Evolutionary conservation across 2,888 invertebrate genomes (phyloP), one percentile per base, ranked within the genome.

Genomic region (Sphaerophoria rueppellii): DNA sequence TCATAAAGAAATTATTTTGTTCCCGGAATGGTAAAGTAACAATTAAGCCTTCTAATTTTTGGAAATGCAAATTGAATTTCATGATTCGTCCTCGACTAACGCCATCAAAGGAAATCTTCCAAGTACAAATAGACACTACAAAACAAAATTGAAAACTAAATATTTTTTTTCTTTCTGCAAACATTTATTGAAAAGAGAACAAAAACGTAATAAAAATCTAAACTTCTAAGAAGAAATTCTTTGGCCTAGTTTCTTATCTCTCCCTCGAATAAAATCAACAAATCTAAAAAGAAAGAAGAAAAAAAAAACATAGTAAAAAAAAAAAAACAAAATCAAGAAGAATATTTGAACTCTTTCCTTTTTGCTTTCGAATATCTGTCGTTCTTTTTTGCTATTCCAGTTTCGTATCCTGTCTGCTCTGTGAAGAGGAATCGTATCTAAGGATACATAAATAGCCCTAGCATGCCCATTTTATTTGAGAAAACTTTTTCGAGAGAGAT

Each of bases 401-500:
- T 60, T 60, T 16, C 16, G 11, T 1, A 24, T 12, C 40, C 40
- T 40, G 1, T 43, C 43, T 43, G 16, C 50, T 9, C 7, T 1
- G 6, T 6, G 16, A 11, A 11, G 14, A 12, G 14, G 2, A 52
- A 16, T 1, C n/a, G 4, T 60, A 46, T 60, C 14, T 61, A 9
- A 34, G 12, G 7, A 32, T 50, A 60, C 11, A 12, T 50, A 4
- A 24, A 14, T 11, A n/a, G 24, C 65, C 12, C 9, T 50, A 52
- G 50, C 48, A n/a, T 50, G 34, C 72, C 73, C 73, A 63, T 69
- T 57, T 61, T 63, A 69, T 72, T 55, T 69, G 16, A 52, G 57
- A 58, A 82, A 82, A 69, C 78, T 73, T 67, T 54, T 58, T 63
- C 16, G 43, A 34, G 7, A 48, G 57, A 73, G 69, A 82, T 82